phyloP scores from a whole-genome alignment of 2,888 invertebrate genomes.

The Toxonevra muliebris region DNA sequence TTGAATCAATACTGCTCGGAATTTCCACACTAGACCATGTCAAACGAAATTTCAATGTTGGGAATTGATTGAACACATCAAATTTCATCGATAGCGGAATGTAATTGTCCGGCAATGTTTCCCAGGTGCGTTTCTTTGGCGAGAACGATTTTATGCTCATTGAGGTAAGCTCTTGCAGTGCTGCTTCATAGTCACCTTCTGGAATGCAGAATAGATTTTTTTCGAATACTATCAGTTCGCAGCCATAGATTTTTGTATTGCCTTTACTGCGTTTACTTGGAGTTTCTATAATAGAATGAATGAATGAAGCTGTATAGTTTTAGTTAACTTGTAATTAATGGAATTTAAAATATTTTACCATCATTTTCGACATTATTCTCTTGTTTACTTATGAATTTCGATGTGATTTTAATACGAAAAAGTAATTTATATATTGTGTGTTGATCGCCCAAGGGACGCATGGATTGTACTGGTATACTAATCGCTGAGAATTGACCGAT shows the following conservation, averaged over 20 bases:
- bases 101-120: constrained; percentile 70
- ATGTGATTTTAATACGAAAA: constrained; percentile 57
- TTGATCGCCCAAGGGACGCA: constrained; percentile 66
- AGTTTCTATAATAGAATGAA: constrained; percentile 57
- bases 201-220: constrained; percentile 87
- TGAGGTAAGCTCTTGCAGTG: constrained; percentile 76
- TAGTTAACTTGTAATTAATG: not conserved
- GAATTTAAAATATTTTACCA: constrained; percentile 24
- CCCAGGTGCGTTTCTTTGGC: constrained; percentile 79
- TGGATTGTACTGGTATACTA: constrained; percentile 86
- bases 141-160: constrained; percentile 66
- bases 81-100: constrained; percentile 68
- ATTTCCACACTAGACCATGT: constrained; percentile 79
- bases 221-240: constrained; percentile 89
- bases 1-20: constrained; percentile 51
- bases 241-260: constrained; percentile 66
- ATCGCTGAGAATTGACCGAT: constrained; percentile 74
- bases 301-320: not conserved
- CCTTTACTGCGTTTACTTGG: constrained; percentile 77
- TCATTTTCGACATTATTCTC: constrained; percentile 36
- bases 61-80: constrained; percentile 81
- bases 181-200: constrained; percentile 91
- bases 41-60: constrained; percentile 84
- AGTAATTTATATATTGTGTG: constrained; percentile 62
- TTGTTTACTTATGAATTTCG: constrained; percentile 53